These are phyloP conservation scores for Drosophila heteroneura DNA, from an alignment of 2,888 invertebrate species.

Conservation along the genomic window DNA sequence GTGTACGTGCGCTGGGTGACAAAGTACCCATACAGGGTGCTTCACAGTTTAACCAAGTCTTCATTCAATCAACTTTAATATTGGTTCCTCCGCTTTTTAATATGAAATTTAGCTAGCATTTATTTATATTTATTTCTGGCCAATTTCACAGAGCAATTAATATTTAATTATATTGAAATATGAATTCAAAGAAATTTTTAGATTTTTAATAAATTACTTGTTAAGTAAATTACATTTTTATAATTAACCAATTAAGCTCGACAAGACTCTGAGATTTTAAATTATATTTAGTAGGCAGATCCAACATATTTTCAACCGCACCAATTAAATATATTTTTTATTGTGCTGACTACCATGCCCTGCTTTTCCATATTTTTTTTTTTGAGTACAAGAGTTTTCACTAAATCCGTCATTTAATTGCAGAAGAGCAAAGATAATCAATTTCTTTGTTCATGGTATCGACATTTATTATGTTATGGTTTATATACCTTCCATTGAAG, in stretches of 20 bases:
- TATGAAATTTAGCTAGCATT: neutral
- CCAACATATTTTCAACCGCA: neutral
- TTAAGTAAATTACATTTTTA: neutral
- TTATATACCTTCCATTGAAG: neutral
- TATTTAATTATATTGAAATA: neutral
- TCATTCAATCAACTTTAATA: neutral
- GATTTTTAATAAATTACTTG: neutral
- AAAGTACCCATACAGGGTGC: constrained; percentile 64
- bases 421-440: neutral
- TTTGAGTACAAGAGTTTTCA: neutral
- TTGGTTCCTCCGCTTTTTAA: neutral
- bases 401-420: neutral
- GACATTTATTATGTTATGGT: neutral
- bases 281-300: neutral
- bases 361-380: neutral
- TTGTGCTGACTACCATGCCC: neutral
- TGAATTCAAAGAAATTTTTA: neutral
- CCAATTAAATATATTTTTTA: neutral
- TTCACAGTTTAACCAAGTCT: neutral
- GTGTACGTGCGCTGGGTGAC: constrained; percentile 65
- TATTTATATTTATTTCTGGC: neutral
- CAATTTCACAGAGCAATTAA: neutral
- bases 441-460: neutral
- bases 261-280: neutral
- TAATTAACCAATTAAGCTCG: neutral